Evolutionary conservation across 1,140 invertebrate species (phyloP).

Genomic region (Saccostrea echinata): DNA sequence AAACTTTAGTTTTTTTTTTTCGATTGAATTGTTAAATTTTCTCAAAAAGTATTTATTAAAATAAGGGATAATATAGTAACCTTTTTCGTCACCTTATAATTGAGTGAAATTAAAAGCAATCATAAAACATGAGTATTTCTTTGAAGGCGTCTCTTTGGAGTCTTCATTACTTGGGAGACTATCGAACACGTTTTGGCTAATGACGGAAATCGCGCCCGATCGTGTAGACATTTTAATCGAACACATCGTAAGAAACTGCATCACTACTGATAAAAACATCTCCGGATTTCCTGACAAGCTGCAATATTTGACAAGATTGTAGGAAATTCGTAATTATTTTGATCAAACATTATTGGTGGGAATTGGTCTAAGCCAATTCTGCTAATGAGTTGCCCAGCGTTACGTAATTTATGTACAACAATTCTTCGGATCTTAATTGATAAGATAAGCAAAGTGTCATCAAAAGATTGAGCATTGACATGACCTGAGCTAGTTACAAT

Average conservation of each 20-base stretch:
- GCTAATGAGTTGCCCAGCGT: not conserved
- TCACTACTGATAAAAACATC: constrained; percentile 18
- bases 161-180: not conserved
- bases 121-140: not conserved
- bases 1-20: too few relatives aligned
- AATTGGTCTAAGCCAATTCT: constrained; percentile 29
- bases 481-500: not conserved
- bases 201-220: constrained; percentile 20
- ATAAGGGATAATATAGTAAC: not conserved
- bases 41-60: not conserved
- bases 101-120: not conserved
- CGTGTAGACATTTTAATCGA: constrained; percentile 30
- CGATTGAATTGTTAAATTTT: too few relatives aligned
- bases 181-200: constrained; percentile 33
- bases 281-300: constrained; percentile 29
- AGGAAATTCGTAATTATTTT: constrained; percentile 38
- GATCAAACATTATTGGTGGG: constrained; percentile 30
- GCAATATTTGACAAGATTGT: constrained; percentile 34
- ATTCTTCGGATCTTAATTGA: constrained; percentile 11
- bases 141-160: not conserved
- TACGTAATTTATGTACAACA: constrained; percentile 6
- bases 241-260: constrained; percentile 2
- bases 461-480: not conserved
- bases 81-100: not conserved
- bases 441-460: not conserved